These are phyloP conservation scores for Laticauda laticaudata DNA, from an alignment of 2,113 vertebrate genomes.

Conservation along the genomic window DNA sequence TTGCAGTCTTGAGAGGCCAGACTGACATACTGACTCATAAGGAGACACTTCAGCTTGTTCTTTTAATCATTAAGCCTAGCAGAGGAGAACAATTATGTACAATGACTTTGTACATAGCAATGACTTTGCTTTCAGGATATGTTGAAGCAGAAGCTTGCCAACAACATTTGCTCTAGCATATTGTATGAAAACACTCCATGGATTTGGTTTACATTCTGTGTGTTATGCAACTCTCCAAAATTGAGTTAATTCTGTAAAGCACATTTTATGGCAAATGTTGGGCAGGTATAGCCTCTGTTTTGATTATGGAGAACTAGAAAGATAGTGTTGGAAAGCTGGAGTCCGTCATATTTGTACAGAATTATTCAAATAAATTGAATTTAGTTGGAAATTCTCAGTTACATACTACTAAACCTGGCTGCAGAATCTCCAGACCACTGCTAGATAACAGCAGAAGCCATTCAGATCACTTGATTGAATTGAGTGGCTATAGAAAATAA, in stretches of 20 bases:
- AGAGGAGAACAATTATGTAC: background rate
- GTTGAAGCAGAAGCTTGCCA: background rate
- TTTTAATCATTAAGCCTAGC: background rate
- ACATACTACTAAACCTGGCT: background rate
- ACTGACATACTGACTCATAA: background rate
- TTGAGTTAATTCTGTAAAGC: background rate
- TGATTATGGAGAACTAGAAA: background rate
- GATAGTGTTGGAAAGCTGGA: background rate
- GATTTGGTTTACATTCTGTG: background rate
- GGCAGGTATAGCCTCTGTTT: background rate
- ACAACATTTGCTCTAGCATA: background rate
- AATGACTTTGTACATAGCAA: background rate
- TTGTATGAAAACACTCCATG: background rate
- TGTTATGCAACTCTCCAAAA: background rate
- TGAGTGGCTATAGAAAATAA: background rate
- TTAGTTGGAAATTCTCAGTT: background rate
- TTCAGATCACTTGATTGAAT: background rate
- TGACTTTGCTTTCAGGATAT: background rate
- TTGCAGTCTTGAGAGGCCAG: background rate
- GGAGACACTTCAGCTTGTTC: background rate
- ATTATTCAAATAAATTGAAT: background rate
- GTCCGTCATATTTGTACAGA: background rate
- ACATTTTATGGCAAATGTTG: background rate
- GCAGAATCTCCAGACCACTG: background rate
- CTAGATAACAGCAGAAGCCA: background rate